Percentiles rank a stretch among this genome's conserved stretches.
These are phyloP conservation scores for Leptinotarsa undecemlineata DNA, from an alignment of 1,140 invertebrate genomes.

Conservation along the genomic window DNA sequence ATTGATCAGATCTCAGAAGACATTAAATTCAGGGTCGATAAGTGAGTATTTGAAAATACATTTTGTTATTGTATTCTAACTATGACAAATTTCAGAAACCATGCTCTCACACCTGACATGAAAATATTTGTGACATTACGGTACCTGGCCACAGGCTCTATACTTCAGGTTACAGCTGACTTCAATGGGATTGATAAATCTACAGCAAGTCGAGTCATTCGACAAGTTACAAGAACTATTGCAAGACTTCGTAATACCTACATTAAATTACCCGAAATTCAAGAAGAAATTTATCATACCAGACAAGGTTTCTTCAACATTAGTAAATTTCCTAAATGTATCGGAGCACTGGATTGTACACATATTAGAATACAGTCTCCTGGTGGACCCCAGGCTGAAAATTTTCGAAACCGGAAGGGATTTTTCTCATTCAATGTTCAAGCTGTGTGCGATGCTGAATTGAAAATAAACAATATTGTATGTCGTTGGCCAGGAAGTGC, in stretches of 20 bases:
- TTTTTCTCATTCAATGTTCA: constrained; percentile 55
- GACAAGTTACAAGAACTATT: constrained; percentile 14
- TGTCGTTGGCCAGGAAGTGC: constrained; percentile 51
- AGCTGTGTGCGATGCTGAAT: constrained; percentile 43
- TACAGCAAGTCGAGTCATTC: constrained; percentile 21
- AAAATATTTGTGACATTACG: constrained; percentile 22
- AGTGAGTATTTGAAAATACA: no score
- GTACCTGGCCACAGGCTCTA: constrained; percentile 24
- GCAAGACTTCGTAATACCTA: constrained; percentile 12
- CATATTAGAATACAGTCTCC: constrained; percentile 41
- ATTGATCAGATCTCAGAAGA: constrained; percentile 15
- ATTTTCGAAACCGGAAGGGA: constrained; percentile 52
- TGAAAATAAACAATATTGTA: constrained; percentile 48
- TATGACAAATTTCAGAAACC: constrained; percentile 25
- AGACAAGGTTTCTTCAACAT: constrained; percentile 44
- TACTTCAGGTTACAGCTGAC: constrained; percentile 25
- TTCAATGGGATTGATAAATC: constrained; percentile 30
- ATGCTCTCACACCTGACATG: constrained; percentile 22
- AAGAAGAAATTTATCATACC: constrained; percentile 32
- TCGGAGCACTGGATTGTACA: constrained; percentile 51
- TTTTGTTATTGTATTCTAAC: background rate
- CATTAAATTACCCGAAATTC: constrained; percentile 40
- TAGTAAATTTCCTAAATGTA: constrained; percentile 43
- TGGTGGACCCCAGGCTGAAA: constrained; percentile 43
- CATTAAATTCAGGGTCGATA: background rate